Evolutionary conservation across 2,113 vertebrate species (phyloP).

Genomic region (Pomatorhinus ruficollis): DNA sequence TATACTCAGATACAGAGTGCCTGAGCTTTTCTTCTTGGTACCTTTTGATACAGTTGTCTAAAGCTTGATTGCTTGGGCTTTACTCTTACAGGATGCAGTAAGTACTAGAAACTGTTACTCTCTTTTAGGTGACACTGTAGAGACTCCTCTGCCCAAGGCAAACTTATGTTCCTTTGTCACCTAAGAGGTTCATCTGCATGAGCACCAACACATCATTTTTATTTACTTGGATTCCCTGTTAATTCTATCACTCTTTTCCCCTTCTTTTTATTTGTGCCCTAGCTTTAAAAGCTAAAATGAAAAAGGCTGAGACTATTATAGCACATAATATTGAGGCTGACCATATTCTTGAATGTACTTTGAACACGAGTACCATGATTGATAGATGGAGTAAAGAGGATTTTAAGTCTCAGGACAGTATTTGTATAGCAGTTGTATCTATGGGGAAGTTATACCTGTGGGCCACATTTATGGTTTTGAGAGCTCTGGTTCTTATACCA

Average conservation of each 20-base stretch:
- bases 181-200: constrained; percentile 74
- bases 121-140: neutral
- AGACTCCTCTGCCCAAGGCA: neutral
- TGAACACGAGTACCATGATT: neutral
- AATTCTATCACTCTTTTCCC: neutral
- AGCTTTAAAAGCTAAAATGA: neutral
- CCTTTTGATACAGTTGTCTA: neutral
- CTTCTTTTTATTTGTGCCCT: neutral
- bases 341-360: neutral
- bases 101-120: neutral
- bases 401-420: neutral
- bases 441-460: neutral
- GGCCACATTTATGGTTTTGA: neutral
- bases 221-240: neutral
- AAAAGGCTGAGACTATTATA: neutral
- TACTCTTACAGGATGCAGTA: neutral
- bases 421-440: neutral
- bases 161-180: neutral
- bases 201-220: constrained; percentile 36
- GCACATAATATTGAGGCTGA: neutral
- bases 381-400: neutral
- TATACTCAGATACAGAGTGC: neutral
- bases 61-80: neutral
- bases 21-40: constrained; percentile 49
- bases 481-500: neutral